Base-by-base conservation (phyloP, 2,888 invertebrate species). In the Pegoplata infirma region DNA sequence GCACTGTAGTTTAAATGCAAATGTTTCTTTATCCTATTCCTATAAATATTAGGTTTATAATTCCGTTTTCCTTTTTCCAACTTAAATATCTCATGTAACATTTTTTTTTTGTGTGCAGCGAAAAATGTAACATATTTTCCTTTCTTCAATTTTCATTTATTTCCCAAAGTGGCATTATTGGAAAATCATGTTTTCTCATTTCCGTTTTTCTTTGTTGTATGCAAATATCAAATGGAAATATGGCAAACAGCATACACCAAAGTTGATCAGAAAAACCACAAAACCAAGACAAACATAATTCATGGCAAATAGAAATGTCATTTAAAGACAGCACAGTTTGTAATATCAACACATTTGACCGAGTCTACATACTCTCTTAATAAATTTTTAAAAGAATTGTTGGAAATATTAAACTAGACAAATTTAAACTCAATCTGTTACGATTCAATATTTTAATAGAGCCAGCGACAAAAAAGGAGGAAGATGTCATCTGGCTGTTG, bases 291-390 rank as follows among this genome's bases (percentile, higher is more conserved):
- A 44, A 36, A 58, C 58, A 58, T 58, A 44, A 58, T 58, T 58
- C 58, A 58, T 44, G 55, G 23, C 28, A 53, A 53, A 53, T 53
- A 28, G 25, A 28, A 53, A 53, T 28, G 53, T 25, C 58, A 58
- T 14, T 21, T 44, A 58, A 58, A 10, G 44, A 44, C 58, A 58
- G 23, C 12, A 21, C 21, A 58, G 23, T 44, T n/a, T n/a, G n/a
- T n/a, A n/a, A n/a, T n/a, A n/a, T n/a, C n/a, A n/a, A n/a, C n/a
- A n/a, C n/a, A n/a, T n/a, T n/a, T n/a, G n/a, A n/a, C n/a, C n/a
- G n/a, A n/a, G n/a, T n/a, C n/a, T n/a, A n/a, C n/a, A n/a, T n/a
- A n/a, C n/a, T n/a, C n/a, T n/a, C n/a, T n/a, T n/a, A n/a, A n/a
- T n/a, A n/a, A n/a, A n/a, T n/a, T n/a, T n/a, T n/a, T n/a, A n/a